These are phyloP conservation scores for Mongoloraphidia duomilia DNA, from an alignment of 2,888 invertebrate species.

Conservation along the genomic window DNA sequence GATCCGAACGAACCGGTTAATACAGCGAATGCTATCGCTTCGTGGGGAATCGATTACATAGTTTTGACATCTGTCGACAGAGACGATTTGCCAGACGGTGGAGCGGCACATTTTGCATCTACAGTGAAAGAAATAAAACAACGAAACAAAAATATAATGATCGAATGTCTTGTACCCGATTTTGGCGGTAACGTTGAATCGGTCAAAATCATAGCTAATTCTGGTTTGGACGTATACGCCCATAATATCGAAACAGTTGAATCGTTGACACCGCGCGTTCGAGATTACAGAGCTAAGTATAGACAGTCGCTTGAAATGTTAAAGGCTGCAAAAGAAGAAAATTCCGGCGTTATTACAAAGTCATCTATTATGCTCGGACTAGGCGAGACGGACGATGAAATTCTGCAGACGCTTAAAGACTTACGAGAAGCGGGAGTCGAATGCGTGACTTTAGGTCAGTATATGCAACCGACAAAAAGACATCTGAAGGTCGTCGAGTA, in stretches of 20 bases:
- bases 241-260: slow-evolving; percentile 98
- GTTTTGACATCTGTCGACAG: slow-evolving; percentile 97
- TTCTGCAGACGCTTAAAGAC: slow-evolving; percentile 77
- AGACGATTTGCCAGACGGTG: slow-evolving; percentile 91
- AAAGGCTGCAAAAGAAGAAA: slow-evolving; percentile 63
- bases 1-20: slow-evolving; percentile 83
- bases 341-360: slow-evolving; percentile 81
- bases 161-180: slow-evolving; percentile 95
- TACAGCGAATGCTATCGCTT: slow-evolving; percentile 81
- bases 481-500: slow-evolving; percentile 93
- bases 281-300: slow-evolving; percentile 87
- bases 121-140: slow-evolving; percentile 78
- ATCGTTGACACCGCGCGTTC: slow-evolving; percentile 74
- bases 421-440: slow-evolving; percentile 72
- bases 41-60: slow-evolving; percentile 95
- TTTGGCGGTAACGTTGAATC: slow-evolving; percentile 70
- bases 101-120: slow-evolving; percentile 83
- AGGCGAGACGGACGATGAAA: slow-evolving; percentile 77
- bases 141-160: slow-evolving; percentile 68
- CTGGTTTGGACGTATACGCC: slow-evolving; percentile 91
- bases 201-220: slow-evolving; percentile 58
- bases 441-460: slow-evolving; percentile 93
- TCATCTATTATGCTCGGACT: slow-evolving; percentile 97
- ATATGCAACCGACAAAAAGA: slow-evolving; percentile 97
- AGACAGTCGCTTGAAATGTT: slow-evolving; percentile 78